A percentile compares a stretch with the other conserved stretches of the same genome.
phyloP scores from a whole-genome alignment of 2,797 vertebrate species.

The Hyperoplus immaculatus region DNA sequence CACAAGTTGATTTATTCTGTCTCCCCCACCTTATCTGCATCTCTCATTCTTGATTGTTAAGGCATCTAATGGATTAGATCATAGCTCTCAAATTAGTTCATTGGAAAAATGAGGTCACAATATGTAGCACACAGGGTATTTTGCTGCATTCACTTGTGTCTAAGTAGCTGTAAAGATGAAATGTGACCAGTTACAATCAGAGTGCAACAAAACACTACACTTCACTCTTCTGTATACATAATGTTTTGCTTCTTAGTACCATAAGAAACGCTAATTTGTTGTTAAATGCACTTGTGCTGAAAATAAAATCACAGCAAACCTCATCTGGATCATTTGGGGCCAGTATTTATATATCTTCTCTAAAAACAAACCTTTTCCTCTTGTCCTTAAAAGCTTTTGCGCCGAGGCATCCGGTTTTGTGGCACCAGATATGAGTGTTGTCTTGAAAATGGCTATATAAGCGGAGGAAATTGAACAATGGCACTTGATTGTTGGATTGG shows the following conservation, averaged over 20 bases:
- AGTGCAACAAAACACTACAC: neutral
- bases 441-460: conserved; percentile 71
- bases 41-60: conserved; percentile 3
- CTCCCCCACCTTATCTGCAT: conserved; percentile 8
- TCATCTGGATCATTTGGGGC: conserved; percentile 5
- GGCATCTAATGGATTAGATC: conserved; percentile 30
- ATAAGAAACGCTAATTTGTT: neutral
- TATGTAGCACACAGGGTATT: neutral
- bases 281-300: neutral
- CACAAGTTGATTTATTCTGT: neutral
- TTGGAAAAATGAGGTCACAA: conserved; percentile 12
- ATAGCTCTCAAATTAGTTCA: conserved; percentile 23
- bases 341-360: conserved; percentile 5
- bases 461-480: conserved; percentile 63
- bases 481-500: conserved; percentile 47
- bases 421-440: conserved; percentile 34
- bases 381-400: conserved; percentile 31
- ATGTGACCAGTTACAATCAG: conserved; percentile 1
- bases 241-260: conserved; percentile 9
- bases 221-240: neutral
- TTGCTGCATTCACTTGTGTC: neutral
- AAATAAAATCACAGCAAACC: neutral
- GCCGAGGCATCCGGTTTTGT: conserved; percentile 1
- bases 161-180: conserved; percentile 9
- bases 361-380: conserved; percentile 16